phyloP scores from a whole-genome alignment of 2,888 invertebrate genomes.

The Laothoe populi region DNA sequence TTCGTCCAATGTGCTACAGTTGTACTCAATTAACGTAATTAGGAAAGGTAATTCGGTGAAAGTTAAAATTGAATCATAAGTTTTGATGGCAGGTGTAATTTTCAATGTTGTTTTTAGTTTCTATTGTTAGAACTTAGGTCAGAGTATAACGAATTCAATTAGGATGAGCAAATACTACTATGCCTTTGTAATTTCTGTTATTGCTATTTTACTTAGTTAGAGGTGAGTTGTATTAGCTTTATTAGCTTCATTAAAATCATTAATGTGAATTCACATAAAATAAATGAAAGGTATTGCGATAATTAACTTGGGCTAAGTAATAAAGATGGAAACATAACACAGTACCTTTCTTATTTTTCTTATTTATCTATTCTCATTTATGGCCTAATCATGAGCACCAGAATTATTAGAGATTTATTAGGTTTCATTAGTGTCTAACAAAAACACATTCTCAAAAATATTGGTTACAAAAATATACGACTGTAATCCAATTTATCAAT shows the following conservation, averaged over 20 bases:
- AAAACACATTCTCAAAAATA: neutral
- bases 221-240: neutral
- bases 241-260: neutral
- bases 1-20: too few species aligned
- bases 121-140: neutral
- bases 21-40: neutral
- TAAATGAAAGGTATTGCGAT: too few species aligned
- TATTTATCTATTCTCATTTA: neutral
- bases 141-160: neutral
- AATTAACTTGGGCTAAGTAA: too few species aligned
- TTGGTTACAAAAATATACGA: too few species aligned
- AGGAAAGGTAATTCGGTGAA: neutral
- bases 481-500: too few species aligned
- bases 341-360: too few species aligned
- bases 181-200: neutral
- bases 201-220: neutral
- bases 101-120: conserved; percentile 14
- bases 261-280: too few species aligned
- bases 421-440: neutral
- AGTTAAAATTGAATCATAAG: conserved; percentile 5
- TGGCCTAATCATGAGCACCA: neutral
- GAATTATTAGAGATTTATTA: neutral
- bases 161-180: neutral
- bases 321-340: too few species aligned
- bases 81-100: neutral